Percentiles rank a stretch among this genome's conserved stretches.
These are phyloP conservation scores for Prosapia bicincta DNA, from an alignment of 2,888 invertebrate species.

Conservation along the genomic window DNA sequence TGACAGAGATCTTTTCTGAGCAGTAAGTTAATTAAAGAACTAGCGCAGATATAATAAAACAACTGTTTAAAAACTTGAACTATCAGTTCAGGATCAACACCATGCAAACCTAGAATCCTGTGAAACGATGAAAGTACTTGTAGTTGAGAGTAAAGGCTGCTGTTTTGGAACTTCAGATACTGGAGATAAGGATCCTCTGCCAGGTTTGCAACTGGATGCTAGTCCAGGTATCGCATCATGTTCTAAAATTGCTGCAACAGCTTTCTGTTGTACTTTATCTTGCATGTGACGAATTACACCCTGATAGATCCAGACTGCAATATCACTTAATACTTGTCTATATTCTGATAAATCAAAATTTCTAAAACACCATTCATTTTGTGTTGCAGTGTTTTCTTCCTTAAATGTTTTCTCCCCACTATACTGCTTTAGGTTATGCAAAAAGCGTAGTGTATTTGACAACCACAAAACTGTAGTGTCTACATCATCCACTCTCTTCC, in stretches of 20 bases:
- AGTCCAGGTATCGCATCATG: conserved; percentile 86
- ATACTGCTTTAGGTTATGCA: conserved; percentile 93
- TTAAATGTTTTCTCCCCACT: conserved; percentile 88
- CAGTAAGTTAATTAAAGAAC: conserved; percentile 89
- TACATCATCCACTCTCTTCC: conserved; percentile 65
- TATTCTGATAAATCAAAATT: conserved; percentile 96
- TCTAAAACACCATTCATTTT: conserved; percentile 88
- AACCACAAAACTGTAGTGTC: conserved; percentile 83
- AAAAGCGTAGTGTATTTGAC: conserved; percentile 74
- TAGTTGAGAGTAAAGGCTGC: conserved; percentile 60
- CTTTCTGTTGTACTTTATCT: conserved; percentile 68
- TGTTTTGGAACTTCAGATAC: conserved; percentile 48
- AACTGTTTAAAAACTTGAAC: conserved; percentile 81
- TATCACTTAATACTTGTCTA: conserved; percentile 75
- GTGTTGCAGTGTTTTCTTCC: conserved; percentile 77
- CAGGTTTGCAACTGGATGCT: conserved; percentile 31
- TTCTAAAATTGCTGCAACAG: conserved; percentile 88
- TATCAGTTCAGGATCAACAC: conserved; percentile 76
- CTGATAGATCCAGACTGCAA: conserved; percentile 80
- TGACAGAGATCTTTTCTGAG: conserved; percentile 94
- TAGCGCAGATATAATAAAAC: conserved; percentile 92
- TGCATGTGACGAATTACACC: conserved; percentile 58
- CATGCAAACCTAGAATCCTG: conserved; percentile 53
- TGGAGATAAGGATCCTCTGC: conserved; percentile 43
- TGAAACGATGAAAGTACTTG: conserved; percentile 65